Base-by-base conservation (phyloP, 2,113 vertebrate species). In the Albula glossodonta region DNA sequence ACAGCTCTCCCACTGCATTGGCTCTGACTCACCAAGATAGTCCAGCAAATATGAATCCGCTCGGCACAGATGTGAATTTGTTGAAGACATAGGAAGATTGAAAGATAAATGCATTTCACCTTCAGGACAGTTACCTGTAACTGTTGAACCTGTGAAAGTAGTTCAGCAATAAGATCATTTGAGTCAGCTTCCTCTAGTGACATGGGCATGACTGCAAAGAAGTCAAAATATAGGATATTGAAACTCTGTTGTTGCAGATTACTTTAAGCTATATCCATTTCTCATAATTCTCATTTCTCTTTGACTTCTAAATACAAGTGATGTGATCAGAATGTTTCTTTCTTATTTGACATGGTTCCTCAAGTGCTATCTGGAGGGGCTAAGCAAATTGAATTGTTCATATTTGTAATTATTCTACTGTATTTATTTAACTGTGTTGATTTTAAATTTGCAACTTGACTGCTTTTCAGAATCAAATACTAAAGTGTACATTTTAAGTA, bases 11-110 rank as follows among this genome's bases (percentile, higher is more conserved):
- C 5, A 8, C 31, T 49, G 77, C 31, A n/a, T 49, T 17, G 22
- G 52, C 51, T 80, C 77, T 79, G 84, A 80, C 74, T 79, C 78
- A 79, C 70, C 11, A n/a, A 41, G 51, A 85, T 85, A 79, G 51
- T 17, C 31, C 25, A 79, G 51, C 77, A 79, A 63, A 79, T 80
- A 60, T 53, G 80, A 50, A 56, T 77, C 78, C 48, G 52, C 48
- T 79, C 77, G 74, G 78, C 84, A 60, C 74, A 50, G 84, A 80
- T 77, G 31, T 3, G 53, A 15, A 85, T 85, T 85, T 60, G 57
- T 3, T 50, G 48, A 41, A 56, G 13, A n/a, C 31, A 6, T 2
- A 6, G 2, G 5, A 31, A 51, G 57, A 53, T 31, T 50, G 53
- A 78, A 50, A 56, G 78, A 84, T 78, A 66, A 66, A 66, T 66